Percentiles rank a stretch among this genome's conserved stretches.
phyloP scores from a whole-genome alignment of 2,888 invertebrate genomes.

The Pseudococcus jackbeardsleyi region DNA sequence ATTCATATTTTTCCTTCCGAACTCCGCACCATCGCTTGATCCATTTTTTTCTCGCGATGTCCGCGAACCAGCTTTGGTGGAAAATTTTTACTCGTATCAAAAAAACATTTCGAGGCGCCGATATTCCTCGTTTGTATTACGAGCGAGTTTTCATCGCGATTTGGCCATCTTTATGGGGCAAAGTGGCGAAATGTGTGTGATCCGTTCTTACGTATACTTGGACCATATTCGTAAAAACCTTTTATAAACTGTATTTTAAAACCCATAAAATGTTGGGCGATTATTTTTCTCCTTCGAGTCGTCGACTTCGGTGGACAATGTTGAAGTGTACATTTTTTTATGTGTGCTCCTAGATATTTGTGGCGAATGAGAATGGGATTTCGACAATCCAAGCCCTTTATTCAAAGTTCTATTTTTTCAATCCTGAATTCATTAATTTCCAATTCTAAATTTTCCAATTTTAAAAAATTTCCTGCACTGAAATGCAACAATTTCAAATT shows the following conservation, averaged over 20 bases:
- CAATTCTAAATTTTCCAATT: too few relatives aligned
- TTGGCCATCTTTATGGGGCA: neutral
- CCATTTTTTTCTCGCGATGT: neutral
- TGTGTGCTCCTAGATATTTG: neutral
- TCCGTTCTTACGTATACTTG: neutral
- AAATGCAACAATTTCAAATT: too few relatives aligned
- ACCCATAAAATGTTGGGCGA: constrained; percentile 28
- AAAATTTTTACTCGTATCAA: neutral
- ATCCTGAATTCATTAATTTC: too few relatives aligned
- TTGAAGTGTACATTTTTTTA: constrained; percentile 34
- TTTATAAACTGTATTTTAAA: constrained; percentile 33
- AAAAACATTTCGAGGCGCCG: constrained; percentile 14
- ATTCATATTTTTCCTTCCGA: neutral
- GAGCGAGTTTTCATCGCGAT: constrained; percentile 18
- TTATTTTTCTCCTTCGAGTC: neutral
- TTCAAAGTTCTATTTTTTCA: too few relatives aligned
- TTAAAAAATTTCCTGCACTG: too few relatives aligned
- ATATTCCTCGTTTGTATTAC: neutral
- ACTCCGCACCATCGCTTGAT: too few relatives aligned
- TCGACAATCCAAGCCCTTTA: too few relatives aligned
- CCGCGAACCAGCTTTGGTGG: neutral
- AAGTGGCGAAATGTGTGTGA: neutral
- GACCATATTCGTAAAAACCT: constrained; percentile 32
- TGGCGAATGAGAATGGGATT: too few relatives aligned
- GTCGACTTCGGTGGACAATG: neutral